These are phyloP conservation scores for Acipenser transmontanus DNA, from an alignment of 2,797 vertebrate species.

Conservation along the genomic window DNA sequence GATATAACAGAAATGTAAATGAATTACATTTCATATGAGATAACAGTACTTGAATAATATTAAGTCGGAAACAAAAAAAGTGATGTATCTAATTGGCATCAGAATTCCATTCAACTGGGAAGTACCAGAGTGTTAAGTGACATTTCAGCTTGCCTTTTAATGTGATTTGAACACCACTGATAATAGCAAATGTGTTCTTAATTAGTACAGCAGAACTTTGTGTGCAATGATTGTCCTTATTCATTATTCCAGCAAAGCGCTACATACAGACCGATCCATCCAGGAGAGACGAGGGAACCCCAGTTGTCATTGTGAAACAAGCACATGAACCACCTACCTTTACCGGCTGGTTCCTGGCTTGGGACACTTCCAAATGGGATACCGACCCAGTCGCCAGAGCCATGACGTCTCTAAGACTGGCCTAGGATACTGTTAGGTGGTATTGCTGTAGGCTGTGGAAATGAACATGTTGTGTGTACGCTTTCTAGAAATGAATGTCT, in stretches of 20 bases:
- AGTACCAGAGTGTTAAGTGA: neutral
- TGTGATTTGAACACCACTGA: neutral
- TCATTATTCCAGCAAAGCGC: constrained; percentile 51
- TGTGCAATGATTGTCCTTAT: neutral
- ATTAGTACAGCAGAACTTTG: neutral
- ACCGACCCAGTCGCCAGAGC: constrained; percentile 28
- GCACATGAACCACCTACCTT: constrained; percentile 80
- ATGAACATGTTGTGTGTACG: too few species aligned
- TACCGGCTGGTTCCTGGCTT: constrained; percentile 88
- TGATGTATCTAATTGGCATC: too few species aligned
- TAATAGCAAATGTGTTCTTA: neutral
- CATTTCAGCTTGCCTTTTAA: neutral
- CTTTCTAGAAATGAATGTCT: too few species aligned
- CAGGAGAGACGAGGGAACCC: constrained; percentile 71
- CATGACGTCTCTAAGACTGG: constrained; percentile 32
- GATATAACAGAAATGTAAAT: too few species aligned
- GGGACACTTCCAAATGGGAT: constrained; percentile 70
- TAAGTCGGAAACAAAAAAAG: too few species aligned
- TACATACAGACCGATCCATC: constrained; percentile 85
- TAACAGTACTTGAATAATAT: too few species aligned
- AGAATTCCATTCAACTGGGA: too few species aligned
- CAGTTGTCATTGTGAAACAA: constrained; percentile 77
- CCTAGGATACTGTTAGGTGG: constrained; percentile 11
- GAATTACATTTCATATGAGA: too few species aligned
- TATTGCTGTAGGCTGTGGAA: too few species aligned